These are phyloP conservation scores for Eupeodes latifasciatus DNA, from an alignment of 2,888 invertebrate species.

Conservation along the genomic window DNA sequence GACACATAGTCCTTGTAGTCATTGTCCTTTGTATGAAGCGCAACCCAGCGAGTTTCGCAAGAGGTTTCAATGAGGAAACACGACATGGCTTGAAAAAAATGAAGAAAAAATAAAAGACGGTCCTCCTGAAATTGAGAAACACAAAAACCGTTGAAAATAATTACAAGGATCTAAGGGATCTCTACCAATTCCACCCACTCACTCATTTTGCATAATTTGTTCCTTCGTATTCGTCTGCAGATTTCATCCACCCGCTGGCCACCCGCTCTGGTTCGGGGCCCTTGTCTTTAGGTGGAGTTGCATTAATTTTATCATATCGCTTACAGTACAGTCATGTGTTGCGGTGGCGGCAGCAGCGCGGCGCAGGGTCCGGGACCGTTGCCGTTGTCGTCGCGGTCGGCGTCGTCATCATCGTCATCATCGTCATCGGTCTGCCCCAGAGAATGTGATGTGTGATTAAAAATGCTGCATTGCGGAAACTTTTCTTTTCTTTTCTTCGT, in stretches of 20 bases:
- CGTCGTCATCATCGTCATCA: background rate
- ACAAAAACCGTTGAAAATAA: conserved; percentile 72
- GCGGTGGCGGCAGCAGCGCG: background rate
- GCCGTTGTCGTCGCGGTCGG: background rate
- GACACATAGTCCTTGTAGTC: conserved; percentile 43
- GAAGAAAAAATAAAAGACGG: conserved; percentile 4
- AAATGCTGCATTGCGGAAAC: conserved; percentile 75
- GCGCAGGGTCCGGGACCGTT: background rate
- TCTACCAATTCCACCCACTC: conserved; percentile 60
- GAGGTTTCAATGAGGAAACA: conserved; percentile 68
- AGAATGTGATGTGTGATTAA: conserved; percentile 71
- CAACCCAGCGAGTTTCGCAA: conserved; percentile 56
- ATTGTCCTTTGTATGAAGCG: conserved; percentile 60
- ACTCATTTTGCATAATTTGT: conserved; percentile 71
- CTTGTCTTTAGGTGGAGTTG: conserved; percentile 67
- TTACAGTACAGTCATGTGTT: conserved; percentile 40
- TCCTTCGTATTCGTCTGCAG: conserved; percentile 73
- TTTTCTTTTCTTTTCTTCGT: conserved; percentile 55
- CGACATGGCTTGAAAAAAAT: conserved; percentile 7
- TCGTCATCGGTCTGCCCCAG: conserved; percentile 39
- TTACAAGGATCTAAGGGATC: conserved; percentile 71
- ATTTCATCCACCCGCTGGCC: conserved; percentile 40
- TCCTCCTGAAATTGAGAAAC: conserved; percentile 68
- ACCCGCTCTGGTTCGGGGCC: conserved; percentile 18
- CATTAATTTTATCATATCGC: conserved; percentile 74